Percentiles rank a stretch among this genome's conserved stretches.
phyloP scores from a whole-genome alignment of 92 coral and sea anemone species.

The Epizoanthus scotinus region DNA sequence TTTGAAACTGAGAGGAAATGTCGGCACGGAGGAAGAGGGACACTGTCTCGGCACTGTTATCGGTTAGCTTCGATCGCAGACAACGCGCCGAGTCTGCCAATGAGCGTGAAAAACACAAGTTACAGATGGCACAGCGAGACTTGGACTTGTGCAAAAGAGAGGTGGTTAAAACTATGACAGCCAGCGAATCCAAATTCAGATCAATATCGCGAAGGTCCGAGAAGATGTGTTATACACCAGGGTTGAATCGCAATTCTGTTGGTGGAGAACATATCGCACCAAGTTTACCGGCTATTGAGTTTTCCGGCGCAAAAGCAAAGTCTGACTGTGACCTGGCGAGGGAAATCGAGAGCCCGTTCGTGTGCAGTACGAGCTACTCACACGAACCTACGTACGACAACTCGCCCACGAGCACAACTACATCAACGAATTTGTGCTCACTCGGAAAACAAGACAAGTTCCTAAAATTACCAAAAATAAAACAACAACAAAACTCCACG shows the following conservation, averaged over 20 bases:
- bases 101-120: slow-evolving; percentile 24
- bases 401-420: neutral
- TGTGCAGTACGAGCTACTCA: neutral
- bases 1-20: slow-evolving; percentile 13
- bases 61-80: slow-evolving; percentile 16
- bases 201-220: slow-evolving; percentile 3
- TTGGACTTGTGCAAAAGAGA: slow-evolving; percentile 27
- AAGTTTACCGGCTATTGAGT: slow-evolving; percentile 15
- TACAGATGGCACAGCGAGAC: slow-evolving; percentile 12
- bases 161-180: slow-evolving; percentile 18
- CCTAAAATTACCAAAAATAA: slow-evolving; percentile 12
- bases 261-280: neutral
- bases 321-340: neutral
- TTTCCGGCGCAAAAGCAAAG: neutral
- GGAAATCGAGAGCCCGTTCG: neutral
- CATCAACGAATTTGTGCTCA: neutral
- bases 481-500: neutral
- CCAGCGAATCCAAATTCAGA: slow-evolving; percentile 26
- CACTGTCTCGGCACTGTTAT: neutral
- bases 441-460: neutral
- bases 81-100: slow-evolving; percentile 32
- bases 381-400: neutral
- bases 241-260: neutral
- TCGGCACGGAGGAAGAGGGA: slow-evolving; percentile 23
- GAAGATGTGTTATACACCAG: neutral